Evolutionary conservation across 2,888 invertebrate genomes (phyloP).

Genomic region (Gortyna flavago): DNA sequence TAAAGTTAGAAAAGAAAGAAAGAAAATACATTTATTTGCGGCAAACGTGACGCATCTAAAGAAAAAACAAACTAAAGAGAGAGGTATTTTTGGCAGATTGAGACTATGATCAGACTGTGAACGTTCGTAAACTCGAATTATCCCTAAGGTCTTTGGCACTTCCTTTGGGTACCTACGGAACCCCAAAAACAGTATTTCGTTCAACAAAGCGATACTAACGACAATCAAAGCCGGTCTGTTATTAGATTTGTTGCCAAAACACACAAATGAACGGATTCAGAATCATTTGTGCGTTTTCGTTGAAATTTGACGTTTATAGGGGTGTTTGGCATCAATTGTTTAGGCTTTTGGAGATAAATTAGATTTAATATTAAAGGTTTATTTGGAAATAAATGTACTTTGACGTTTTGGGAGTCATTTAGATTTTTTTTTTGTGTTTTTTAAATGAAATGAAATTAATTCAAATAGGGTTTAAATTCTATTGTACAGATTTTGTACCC

Average conservation of each 20-base stretch:
- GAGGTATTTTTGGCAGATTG: no score
- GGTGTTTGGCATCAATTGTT: slow-evolving; percentile 19
- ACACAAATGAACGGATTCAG: slow-evolving; percentile 19
- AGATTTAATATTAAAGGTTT: slow-evolving; percentile 15
- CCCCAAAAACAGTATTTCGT: slow-evolving; percentile 18
- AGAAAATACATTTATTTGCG: no score
- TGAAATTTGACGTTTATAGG: slow-evolving; percentile 34
- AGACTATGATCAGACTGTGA: no score
- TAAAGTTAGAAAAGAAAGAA: no score
- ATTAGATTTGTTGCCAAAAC: slow-evolving; percentile 48
- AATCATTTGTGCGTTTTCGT: slow-evolving; percentile 21
- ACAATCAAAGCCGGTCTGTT: slow-evolving; percentile 23
- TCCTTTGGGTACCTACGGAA: background rate
- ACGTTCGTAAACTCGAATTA: background rate
- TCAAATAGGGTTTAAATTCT: background rate
- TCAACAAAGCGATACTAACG: slow-evolving; percentile 35
- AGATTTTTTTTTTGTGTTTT: background rate
- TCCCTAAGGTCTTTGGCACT: background rate
- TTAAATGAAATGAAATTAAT: background rate
- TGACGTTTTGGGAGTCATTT: background rate
- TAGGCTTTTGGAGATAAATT: slow-evolving; percentile 24
- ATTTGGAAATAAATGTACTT: background rate
- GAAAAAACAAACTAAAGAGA: no score
- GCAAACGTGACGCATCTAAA: no score
- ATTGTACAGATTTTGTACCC: background rate